These are phyloP conservation scores for Kryptolebias ocellatus DNA, from an alignment of 2,797 vertebrate species.

Conservation along the genomic window DNA sequence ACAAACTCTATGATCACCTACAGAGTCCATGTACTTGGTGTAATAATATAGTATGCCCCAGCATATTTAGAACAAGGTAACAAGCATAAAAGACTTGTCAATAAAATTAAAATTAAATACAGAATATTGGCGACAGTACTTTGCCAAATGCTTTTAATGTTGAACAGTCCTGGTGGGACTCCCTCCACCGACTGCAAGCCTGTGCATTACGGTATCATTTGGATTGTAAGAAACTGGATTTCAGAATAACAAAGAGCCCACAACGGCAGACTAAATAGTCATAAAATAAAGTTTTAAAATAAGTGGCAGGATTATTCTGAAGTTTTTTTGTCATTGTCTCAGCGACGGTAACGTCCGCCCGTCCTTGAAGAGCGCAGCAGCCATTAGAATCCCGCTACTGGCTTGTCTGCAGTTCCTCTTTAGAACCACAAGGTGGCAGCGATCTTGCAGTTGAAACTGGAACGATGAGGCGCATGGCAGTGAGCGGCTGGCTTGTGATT, in stretches of 20 bases:
- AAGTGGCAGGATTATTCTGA: slow-evolving; percentile 57
- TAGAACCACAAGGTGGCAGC: slow-evolving; percentile 66
- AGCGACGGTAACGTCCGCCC: slow-evolving; percentile 50
- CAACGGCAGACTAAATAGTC: slow-evolving; percentile 28
- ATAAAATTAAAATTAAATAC: slow-evolving; percentile 81
- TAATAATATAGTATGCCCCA: slow-evolving; percentile 60
- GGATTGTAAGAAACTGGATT: slow-evolving; percentile 51
- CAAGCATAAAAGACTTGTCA: slow-evolving; percentile 73
- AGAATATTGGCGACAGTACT: slow-evolving; percentile 58
- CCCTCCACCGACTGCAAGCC: slow-evolving; percentile 55
- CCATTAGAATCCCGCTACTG: slow-evolving; percentile 80
- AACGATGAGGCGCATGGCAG: slow-evolving; percentile 61
- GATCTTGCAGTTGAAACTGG: slow-evolving; percentile 42
- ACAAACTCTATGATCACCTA: slow-evolving; percentile 54
- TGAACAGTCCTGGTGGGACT: slow-evolving; percentile 64
- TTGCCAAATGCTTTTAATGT: slow-evolving; percentile 57
- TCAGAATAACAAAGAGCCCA: slow-evolving; percentile 43
- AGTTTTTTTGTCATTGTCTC: slow-evolving; percentile 54
- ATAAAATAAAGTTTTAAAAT: slow-evolving; percentile 30
- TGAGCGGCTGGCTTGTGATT: slow-evolving; percentile 59
- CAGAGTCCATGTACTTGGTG: slow-evolving; percentile 55
- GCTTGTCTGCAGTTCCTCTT: slow-evolving; percentile 72
- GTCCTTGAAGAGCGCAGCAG: slow-evolving; percentile 55
- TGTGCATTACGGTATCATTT: slow-evolving; percentile 57
- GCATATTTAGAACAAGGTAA: slow-evolving; percentile 61